phyloP scores from a whole-genome alignment of 2,113 vertebrate species.

The Daphoenositta chrysoptera region DNA sequence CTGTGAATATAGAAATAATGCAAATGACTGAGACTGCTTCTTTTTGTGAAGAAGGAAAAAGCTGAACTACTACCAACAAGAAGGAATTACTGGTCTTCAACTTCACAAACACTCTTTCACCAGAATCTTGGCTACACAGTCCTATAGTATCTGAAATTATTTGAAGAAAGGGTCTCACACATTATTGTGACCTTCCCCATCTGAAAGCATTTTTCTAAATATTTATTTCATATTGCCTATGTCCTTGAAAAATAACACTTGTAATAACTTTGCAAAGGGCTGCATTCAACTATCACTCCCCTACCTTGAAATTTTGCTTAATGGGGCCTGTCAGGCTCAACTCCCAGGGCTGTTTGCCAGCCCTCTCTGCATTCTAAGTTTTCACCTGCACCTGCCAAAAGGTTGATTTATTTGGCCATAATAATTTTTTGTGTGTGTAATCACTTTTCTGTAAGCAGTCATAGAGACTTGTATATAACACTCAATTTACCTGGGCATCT shows the following conservation, averaged over 20 bases:
- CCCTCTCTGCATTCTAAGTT: background rate
- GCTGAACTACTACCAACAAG: background rate
- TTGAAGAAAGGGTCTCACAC: background rate
- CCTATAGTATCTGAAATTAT: background rate
- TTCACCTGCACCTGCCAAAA: background rate
- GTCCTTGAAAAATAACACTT: background rate
- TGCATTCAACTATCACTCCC: background rate
- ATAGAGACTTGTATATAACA: background rate
- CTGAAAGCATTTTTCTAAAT: background rate
- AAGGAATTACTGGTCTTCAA: background rate
- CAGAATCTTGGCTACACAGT: background rate
- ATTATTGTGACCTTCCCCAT: background rate
- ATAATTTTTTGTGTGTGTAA: background rate
- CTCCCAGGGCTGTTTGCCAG: constrained; percentile 1
- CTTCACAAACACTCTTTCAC: background rate
- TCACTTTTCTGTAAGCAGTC: background rate
- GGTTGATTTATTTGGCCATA: background rate
- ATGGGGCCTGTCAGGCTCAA: background rate
- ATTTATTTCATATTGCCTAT: background rate
- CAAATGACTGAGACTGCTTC: background rate
- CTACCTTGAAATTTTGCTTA: constrained; percentile 4
- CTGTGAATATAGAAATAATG: background rate
- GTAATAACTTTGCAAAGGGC: background rate
- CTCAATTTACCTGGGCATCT: background rate
- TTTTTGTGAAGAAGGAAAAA: background rate